Evolutionary conservation across 2,888 invertebrate species (phyloP).

Genomic region (Polydrusus tereticollis): DNA sequence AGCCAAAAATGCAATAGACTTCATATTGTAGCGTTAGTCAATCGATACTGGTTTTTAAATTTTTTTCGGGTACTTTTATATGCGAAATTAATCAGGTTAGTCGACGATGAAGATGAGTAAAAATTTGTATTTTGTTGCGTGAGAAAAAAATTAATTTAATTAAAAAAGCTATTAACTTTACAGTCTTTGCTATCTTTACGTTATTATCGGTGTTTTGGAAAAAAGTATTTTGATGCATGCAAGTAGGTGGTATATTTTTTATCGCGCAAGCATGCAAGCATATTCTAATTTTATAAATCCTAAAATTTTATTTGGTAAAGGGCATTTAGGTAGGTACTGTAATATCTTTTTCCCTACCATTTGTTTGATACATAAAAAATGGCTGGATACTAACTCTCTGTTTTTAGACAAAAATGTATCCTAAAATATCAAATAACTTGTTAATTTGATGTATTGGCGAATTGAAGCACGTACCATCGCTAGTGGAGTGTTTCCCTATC

Average conservation of each 20-base stretch:
- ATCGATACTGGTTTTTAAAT: background rate
- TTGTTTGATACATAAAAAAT: too few relatives aligned
- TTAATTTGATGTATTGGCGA: too few relatives aligned
- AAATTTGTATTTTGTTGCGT: constrained; percentile 21
- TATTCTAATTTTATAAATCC: too few relatives aligned
- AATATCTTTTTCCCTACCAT: too few relatives aligned
- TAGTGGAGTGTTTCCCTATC: too few relatives aligned
- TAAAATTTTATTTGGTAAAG: too few relatives aligned
- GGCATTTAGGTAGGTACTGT: too few relatives aligned
- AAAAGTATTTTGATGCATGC: background rate
- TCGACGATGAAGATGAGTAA: background rate
- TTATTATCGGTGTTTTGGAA: background rate
- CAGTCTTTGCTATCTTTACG: background rate
- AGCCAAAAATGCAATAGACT: constrained; percentile 1
- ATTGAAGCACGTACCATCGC: too few relatives aligned
- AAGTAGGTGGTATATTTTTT: background rate
- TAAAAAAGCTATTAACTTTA: background rate
- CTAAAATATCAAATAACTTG: too few relatives aligned
- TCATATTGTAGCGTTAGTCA: background rate
- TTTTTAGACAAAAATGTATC: too few relatives aligned
- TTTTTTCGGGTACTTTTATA: constrained; percentile 1
- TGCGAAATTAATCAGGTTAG: constrained; percentile 3
- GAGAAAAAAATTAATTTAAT: constrained; percentile 16
- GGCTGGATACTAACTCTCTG: too few relatives aligned
- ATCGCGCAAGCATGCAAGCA: too few relatives aligned